These are phyloP conservation scores for Dynastes tityus DNA, from an alignment of 2,888 invertebrate species.

Conservation along the genomic window DNA sequence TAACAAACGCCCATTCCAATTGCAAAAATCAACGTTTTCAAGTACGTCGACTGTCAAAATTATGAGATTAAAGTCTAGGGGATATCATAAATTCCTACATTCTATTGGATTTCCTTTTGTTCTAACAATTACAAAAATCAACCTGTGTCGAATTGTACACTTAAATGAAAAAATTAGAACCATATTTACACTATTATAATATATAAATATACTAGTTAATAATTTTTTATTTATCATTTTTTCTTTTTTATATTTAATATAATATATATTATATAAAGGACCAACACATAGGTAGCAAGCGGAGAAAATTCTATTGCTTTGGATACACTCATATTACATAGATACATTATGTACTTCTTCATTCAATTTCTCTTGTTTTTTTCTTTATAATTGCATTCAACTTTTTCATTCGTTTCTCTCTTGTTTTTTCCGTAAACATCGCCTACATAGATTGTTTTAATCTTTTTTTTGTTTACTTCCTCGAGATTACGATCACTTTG, in stretches of 20 bases:
- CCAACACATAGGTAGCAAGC: constrained; percentile 69
- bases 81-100: too few relatives aligned
- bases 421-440: constrained; percentile 11
- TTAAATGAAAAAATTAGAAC: constrained; percentile 54
- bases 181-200: constrained; percentile 49
- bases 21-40: too few relatives aligned
- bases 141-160: constrained; percentile 25
- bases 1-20: not conserved
- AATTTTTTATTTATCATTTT: constrained; percentile 53
- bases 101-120: too few relatives aligned
- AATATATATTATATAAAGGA: constrained; percentile 60
- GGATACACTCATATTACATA: constrained; percentile 65
- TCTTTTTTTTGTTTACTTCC: not conserved
- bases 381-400: not conserved
- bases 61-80: too few relatives aligned
- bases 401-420: not conserved
- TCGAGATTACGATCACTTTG: constrained; percentile 63
- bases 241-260: constrained; percentile 20
- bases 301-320: constrained; percentile 68
- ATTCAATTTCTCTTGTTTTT: constrained; percentile 5
- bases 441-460: constrained; percentile 55
- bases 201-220: constrained; percentile 31
- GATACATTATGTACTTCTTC: constrained; percentile 33
- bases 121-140: not conserved
- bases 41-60: too few relatives aligned